Conservation (phyloP, 2,113 vertebrate species). For the Ifrita kowaldi region DNA sequence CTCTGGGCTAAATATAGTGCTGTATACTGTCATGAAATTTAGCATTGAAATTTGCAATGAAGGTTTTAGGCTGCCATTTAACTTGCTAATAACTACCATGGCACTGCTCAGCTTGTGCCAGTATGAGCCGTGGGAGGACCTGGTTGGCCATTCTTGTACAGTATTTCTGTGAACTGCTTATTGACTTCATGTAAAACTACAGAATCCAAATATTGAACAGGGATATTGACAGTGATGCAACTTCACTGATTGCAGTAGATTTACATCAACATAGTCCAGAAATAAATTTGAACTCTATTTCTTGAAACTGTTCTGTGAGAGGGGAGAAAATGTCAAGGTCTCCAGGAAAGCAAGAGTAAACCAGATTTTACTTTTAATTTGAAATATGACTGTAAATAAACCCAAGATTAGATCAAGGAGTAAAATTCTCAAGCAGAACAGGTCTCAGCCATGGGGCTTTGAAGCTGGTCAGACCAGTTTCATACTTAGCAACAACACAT, state of each 20-base stretch:
- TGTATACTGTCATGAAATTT: neutral
- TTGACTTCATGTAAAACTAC: neutral
- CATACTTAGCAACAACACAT: neutral
- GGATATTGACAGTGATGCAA: neutral
- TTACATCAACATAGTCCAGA: neutral
- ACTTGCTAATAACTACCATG: neutral
- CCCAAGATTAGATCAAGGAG: slow-evolving; percentile 45
- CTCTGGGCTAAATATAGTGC: neutral
- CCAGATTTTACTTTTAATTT: neutral
- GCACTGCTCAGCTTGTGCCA: neutral
- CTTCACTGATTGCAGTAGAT: neutral
- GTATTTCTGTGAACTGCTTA: neutral
- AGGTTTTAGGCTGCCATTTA: neutral
- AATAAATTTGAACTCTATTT: neutral
- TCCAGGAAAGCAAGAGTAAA: neutral
- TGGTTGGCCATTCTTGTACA: neutral
- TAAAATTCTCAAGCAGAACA: neutral
- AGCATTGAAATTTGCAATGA: neutral
- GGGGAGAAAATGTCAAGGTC: neutral
- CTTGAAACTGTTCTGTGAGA: neutral
- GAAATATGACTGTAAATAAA: slow-evolving; percentile 17
- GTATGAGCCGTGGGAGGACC: neutral
- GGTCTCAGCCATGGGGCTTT: neutral
- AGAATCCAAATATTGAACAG: neutral
- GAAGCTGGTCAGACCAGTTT: slow-evolving; percentile 57